Base-by-base conservation (phyloP, 1,140 invertebrate species). In the Meteorus sp. region DNA sequence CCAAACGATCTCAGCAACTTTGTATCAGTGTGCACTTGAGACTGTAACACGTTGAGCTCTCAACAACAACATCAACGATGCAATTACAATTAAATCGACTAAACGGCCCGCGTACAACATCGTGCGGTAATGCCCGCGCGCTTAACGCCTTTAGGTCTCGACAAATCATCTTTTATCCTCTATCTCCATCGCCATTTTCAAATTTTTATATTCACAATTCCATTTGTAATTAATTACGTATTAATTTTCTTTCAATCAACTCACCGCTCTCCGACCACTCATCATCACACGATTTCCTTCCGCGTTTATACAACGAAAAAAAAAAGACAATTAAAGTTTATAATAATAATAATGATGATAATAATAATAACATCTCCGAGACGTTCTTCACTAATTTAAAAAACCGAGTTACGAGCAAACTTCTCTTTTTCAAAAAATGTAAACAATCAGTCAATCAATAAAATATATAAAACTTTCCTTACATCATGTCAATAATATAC, bases 31-130 rank as follows among this genome's bases (percentile, higher is more conserved):
- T 17, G n/a, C 37, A 35, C 20, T 52, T 52, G 19, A 52, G 27
- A 52, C 25, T 31, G 50, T 48, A 20, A 25, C 20, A 48, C 31
- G n/a, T 58, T 58, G 48, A 50, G 47, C 56, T 51, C n/a, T n/a
- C n/a, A n/a, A n/a, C n/a, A n/a, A n/a, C 33, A 58, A 57, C 43
- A 31, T 52, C 50, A 52, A 27, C 50, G 50, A 23, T 52, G 50
- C 50, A 52, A 52, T 37, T 37, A 52, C 27, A 48, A 48, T 31
- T 31, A 13, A 20, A 19, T n/a, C n/a, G 19, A 50, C 25, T 31
- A 50, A 15, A 50, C n/a, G n/a, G n/a, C n/a, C n/a, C n/a, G n/a
- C n/a, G n/a, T n/a, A n/a, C n/a, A n/a, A 52, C 33, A 15, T 11
- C 15, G 20, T 52, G 31, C 31, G 13, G 5, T 52, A 17, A 13